Conservation (phyloP, 2,797 vertebrate genomes). For the Rhabdomys pumilio region DNA sequence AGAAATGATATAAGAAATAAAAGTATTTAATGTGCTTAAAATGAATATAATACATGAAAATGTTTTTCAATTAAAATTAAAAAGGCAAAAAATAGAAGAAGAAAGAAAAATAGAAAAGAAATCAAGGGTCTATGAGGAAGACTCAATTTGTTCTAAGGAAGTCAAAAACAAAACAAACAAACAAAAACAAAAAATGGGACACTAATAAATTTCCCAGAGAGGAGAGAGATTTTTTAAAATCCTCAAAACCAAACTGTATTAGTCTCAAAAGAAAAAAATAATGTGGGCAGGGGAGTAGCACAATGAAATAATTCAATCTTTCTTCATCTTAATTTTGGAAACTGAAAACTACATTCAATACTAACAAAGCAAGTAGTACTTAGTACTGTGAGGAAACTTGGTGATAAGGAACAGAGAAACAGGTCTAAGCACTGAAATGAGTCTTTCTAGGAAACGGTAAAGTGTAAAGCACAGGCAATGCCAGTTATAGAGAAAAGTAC, state of each 20-base stretch:
- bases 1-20: background rate
- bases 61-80: background rate
- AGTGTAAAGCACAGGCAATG: background rate
- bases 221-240: background rate
- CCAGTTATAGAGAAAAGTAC: background rate
- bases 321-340: constrained; percentile 2
- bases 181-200: background rate
- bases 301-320: constrained; percentile 1
- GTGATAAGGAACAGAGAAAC: constrained; percentile 30
- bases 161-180: background rate
- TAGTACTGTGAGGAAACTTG: constrained; percentile 17
- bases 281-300: background rate
- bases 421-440: background rate
- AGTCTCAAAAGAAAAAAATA: constrained; percentile 5
- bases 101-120: constrained; percentile 14
- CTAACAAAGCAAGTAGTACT: constrained; percentile 39
- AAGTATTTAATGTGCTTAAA: background rate
- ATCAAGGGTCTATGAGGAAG: background rate
- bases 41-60: background rate
- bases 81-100: background rate
- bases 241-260: background rate
- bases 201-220: background rate
- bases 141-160: background rate
- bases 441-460: constrained; percentile 3
- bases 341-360: background rate